Percentiles rank a stretch among this genome's conserved stretches.
Conservation (phyloP, 2,888 invertebrate genomes). For the Tinea semifulvella region DNA sequence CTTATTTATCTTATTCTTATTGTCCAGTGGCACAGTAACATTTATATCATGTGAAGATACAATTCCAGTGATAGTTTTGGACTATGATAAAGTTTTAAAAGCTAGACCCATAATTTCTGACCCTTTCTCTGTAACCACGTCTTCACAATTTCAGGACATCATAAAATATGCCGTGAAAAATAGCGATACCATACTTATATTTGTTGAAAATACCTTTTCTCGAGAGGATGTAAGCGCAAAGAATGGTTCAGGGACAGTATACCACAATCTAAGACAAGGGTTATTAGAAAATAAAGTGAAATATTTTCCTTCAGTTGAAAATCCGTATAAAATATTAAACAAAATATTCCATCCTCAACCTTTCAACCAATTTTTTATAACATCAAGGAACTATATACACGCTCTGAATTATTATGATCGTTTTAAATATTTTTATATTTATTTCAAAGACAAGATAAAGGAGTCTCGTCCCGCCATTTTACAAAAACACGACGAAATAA, state of each 20-base stretch:
- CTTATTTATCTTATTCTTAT: constrained; percentile 17
- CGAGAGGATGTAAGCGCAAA: constrained; percentile 37
- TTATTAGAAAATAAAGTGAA: constrained; percentile 28
- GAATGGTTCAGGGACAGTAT: constrained; percentile 35
- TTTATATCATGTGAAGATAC: constrained; percentile 19
- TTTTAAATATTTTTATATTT: constrained; percentile 35
- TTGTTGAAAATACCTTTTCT: constrained; percentile 37
- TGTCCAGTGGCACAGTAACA: constrained; percentile 15
- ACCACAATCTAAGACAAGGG: constrained; percentile 25
- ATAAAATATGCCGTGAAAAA: constrained; percentile 26
- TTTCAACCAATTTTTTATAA: constrained; percentile 28
- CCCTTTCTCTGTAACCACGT: constrained; percentile 31
- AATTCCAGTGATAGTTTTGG: constrained; percentile 37
- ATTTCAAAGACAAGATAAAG: constrained; percentile 28
- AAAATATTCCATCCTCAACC: constrained; percentile 25
- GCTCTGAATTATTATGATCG: constrained; percentile 25
- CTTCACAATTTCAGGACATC: constrained; percentile 28
- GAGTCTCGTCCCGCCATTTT: constrained; percentile 27
- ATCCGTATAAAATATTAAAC: constrained; percentile 30
- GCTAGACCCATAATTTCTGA: constrained; percentile 25
- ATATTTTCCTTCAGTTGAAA: constrained; percentile 34
- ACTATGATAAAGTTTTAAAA: constrained; percentile 26
- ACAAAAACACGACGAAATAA: constrained; percentile 36
- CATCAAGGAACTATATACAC: constrained; percentile 21
- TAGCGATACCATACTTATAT: constrained; percentile 31